Percentiles rank a stretch among this genome's conserved stretches.
Evolutionary conservation across 2,888 invertebrate species (phyloP).

Genomic region (Seira ritae): DNA sequence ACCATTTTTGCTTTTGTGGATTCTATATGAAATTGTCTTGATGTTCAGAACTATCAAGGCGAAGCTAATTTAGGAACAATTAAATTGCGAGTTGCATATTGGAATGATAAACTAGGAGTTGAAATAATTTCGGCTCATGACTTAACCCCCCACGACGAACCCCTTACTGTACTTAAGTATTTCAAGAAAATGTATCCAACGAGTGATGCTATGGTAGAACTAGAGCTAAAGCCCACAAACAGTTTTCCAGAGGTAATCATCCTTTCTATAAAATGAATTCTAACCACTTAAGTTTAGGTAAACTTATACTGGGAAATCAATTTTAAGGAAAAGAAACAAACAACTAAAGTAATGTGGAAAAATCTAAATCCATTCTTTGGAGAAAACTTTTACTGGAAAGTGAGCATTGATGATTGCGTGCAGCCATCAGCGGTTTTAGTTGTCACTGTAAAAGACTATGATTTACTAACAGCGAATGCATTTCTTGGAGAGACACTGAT

Average conservation of each 20-base stretch:
- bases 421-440: slow-evolving; percentile 56
- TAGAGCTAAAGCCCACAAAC: slow-evolving; percentile 57
- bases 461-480: slow-evolving; percentile 63
- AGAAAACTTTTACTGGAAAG: slow-evolving; percentile 67
- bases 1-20: too few relatives aligned
- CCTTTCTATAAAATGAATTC: background rate
- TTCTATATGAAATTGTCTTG: too few relatives aligned
- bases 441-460: slow-evolving; percentile 70
- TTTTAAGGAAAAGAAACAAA: slow-evolving; percentile 43
- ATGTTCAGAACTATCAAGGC: slow-evolving; percentile 29
- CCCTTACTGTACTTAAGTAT: slow-evolving; percentile 35
- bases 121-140: slow-evolving; percentile 63
- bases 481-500: slow-evolving; percentile 71
- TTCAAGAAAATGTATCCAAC: slow-evolving; percentile 46
- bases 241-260: slow-evolving; percentile 51
- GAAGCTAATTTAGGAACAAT: slow-evolving; percentile 60
- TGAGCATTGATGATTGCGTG: slow-evolving; percentile 50
- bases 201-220: slow-evolving; percentile 69
- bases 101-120: slow-evolving; percentile 60
- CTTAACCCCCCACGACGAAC: slow-evolving; percentile 59
- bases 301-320: background rate
- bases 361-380: slow-evolving; percentile 69
- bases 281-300: too few relatives aligned
- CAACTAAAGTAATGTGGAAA: slow-evolving; percentile 56
- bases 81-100: slow-evolving; percentile 58